Conservation (phyloP, 2,888 invertebrate genomes). For the Zele albiditarsus region DNA sequence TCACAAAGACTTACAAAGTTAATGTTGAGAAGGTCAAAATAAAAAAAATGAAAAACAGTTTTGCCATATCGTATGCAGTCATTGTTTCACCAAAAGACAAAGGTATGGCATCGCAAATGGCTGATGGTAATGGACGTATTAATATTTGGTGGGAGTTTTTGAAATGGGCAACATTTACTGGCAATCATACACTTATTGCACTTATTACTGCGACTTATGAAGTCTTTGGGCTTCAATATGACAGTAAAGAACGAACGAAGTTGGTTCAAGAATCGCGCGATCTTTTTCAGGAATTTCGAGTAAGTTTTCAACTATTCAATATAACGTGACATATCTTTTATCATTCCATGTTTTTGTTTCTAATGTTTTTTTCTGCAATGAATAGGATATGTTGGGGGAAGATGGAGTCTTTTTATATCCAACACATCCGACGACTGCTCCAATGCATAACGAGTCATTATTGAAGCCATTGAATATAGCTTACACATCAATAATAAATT, state of each 20-base stretch:
- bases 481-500: slow-evolving; percentile 91
- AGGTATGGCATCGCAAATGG: slow-evolving; percentile 80
- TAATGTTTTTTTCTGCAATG: slow-evolving; percentile 14
- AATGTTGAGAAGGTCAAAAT: slow-evolving; percentile 78
- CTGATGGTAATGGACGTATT: slow-evolving; percentile 77
- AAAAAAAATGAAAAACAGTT: slow-evolving; percentile 78
- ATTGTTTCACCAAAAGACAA: slow-evolving; percentile 79
- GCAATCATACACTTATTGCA: slow-evolving; percentile 90
- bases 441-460: slow-evolving; percentile 90
- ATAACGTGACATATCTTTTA: not conserved
- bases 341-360: not conserved
- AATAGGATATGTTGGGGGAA: slow-evolving; percentile 82
- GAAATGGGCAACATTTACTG: slow-evolving; percentile 83
- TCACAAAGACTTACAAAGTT: slow-evolving; percentile 78
- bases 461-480: slow-evolving; percentile 87
- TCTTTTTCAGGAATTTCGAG: slow-evolving; percentile 78
- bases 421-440: slow-evolving; percentile 91
- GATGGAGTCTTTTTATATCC: slow-evolving; percentile 93
- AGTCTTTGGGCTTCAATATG: slow-evolving; percentile 76
- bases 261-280: slow-evolving; percentile 78
- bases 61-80: slow-evolving; percentile 82
- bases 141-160: slow-evolving; percentile 81
- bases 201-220: slow-evolving; percentile 82
- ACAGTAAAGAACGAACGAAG: slow-evolving; percentile 76
- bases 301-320: slow-evolving; percentile 48